Conservation (phyloP, 2,797 vertebrate genomes). For the Falco rusticolus region DNA sequence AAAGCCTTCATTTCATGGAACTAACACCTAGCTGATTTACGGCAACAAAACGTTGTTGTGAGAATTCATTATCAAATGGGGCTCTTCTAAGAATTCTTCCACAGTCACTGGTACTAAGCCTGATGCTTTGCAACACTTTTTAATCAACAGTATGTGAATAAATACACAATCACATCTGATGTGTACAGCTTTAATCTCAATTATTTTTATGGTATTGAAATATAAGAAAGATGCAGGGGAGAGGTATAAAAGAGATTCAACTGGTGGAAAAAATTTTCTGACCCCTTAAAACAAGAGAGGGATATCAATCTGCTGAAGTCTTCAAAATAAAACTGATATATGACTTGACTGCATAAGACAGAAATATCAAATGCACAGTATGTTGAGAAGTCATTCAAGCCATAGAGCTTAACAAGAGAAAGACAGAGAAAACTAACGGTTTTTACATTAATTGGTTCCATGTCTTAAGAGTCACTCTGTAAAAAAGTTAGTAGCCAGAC, state of each 20-base stretch:
- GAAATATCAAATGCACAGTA: background rate
- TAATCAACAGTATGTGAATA: background rate
- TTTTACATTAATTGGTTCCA: background rate
- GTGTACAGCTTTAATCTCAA: background rate
- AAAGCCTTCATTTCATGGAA: background rate
- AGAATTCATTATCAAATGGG: background rate
- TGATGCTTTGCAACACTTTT: background rate
- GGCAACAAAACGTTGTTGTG: background rate
- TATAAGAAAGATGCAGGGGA: background rate
- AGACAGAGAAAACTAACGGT: background rate
- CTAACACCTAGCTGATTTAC: background rate
- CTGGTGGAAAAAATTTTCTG: background rate
- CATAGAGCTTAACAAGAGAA: background rate
- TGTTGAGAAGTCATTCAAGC: background rate
- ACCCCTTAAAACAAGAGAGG: background rate
- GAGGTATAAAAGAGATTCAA: background rate
- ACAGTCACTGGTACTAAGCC: background rate
- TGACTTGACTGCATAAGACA: background rate
- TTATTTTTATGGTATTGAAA: background rate
- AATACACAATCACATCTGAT: background rate
- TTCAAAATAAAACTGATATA: background rate
- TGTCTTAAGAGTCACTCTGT: background rate
- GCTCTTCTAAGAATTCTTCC: background rate
- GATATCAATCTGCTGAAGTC: background rate
- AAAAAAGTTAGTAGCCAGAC: background rate